A percentile compares a stretch with the other conserved stretches of the same genome.
Evolutionary conservation across 2,113 vertebrate species (phyloP).

Genomic region (Alectura lathami): DNA sequence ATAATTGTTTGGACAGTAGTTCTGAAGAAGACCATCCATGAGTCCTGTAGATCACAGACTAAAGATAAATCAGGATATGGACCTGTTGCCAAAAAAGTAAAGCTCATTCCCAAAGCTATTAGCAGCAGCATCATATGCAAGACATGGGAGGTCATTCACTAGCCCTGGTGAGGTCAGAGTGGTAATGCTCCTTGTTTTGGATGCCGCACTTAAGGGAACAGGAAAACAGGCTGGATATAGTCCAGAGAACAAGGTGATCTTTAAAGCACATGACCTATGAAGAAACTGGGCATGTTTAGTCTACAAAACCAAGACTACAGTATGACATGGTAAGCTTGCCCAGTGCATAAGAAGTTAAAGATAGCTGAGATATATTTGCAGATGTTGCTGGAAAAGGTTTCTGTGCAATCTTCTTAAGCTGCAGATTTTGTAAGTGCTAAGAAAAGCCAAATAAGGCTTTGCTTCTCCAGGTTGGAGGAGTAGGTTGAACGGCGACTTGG

Average conservation of each 20-base stretch:
- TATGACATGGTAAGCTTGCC: background rate
- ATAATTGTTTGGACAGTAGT: background rate
- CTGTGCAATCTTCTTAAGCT: background rate
- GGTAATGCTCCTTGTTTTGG: background rate
- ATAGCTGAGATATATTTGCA: background rate
- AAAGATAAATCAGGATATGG: background rate
- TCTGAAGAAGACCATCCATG: background rate
- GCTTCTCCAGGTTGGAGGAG: background rate
- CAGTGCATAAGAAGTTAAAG: background rate
- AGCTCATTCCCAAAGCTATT: background rate
- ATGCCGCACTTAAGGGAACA: background rate
- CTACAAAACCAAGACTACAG: background rate
- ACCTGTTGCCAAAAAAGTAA: background rate
- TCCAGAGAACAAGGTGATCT: background rate
- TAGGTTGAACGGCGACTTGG: background rate
- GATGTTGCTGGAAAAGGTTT: background rate
- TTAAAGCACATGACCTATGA: background rate
- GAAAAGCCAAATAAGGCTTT: background rate
- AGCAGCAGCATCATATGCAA: background rate
- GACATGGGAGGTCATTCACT: background rate
- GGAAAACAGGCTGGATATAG: background rate
- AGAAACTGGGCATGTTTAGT: background rate
- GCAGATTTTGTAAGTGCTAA: background rate
- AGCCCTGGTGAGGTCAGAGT: background rate
- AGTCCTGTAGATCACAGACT: background rate